Conservation (phyloP, 2,113 vertebrate genomes). For the Trochalopteron elliotii region DNA sequence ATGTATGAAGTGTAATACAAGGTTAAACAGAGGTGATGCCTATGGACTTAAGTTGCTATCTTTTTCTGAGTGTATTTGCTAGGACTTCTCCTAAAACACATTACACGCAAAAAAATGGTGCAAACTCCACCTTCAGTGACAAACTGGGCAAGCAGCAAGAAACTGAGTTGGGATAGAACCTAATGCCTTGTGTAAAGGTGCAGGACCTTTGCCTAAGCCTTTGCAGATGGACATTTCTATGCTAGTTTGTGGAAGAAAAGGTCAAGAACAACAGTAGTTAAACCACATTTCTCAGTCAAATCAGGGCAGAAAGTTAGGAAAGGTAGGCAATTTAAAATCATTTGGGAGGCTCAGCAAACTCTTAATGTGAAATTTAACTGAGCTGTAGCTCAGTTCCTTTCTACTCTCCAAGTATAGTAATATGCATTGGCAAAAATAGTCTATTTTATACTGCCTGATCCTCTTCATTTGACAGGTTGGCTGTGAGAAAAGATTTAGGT, state of each 20-base stretch:
- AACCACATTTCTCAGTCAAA: neutral
- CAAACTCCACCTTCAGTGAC: neutral
- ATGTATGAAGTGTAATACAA: neutral
- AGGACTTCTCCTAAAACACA: neutral
- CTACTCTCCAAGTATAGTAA: neutral
- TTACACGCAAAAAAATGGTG: neutral
- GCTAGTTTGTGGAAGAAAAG: neutral
- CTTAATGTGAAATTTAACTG: neutral
- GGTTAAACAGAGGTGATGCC: neutral
- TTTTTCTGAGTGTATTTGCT: neutral
- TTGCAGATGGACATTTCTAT: neutral
- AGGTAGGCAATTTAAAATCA: neutral
- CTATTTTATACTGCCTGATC: neutral
- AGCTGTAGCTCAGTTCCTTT: neutral
- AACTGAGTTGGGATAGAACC: neutral
- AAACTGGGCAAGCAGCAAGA: neutral
- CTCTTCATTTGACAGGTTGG: neutral
- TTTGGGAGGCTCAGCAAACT: neutral
- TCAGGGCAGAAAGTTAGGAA: neutral
- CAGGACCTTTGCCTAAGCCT: neutral
- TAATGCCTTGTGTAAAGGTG: neutral
- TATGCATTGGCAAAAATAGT: neutral
- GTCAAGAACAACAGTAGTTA: neutral
- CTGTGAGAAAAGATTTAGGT: slow-evolving; percentile 28
- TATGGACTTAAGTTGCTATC: neutral